Base-by-base conservation (phyloP, 2,888 invertebrate genomes). In the Osedax frankpressi region DNA sequence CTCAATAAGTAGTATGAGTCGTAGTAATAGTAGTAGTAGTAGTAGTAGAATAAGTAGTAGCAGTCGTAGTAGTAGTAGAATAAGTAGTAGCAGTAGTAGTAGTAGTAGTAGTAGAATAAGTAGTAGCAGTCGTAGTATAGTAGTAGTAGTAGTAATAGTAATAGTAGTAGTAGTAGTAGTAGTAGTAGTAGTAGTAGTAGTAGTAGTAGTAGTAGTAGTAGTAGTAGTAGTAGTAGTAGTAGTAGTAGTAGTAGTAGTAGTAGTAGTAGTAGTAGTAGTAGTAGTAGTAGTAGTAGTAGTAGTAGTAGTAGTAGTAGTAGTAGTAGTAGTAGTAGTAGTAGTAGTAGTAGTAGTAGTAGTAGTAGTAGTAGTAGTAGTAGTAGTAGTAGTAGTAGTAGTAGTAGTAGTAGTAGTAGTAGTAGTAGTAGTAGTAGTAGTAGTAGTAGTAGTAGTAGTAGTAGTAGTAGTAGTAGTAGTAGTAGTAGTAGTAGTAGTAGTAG, bases 91-190 rank as follows among this genome's bases (percentile, higher is more conserved):
- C n/a, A n/a, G n/a, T n/a, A n/a, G n/a, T n/a, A n/a, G n/a, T n/a
- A n/a, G n/a, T n/a, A n/a, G n/a, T n/a, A n/a, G n/a, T n/a, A n/a
- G n/a, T n/a, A n/a, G n/a, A n/a, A n/a, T n/a, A n/a, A n/a, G n/a
- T n/a, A n/a, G n/a, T n/a, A n/a, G n/a, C n/a, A n/a, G n/a, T n/a
- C n/a, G n/a, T n/a, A n/a, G n/a, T n/a, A n/a, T n/a, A n/a, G n/a
- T n/a, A n/a, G n/a, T n/a, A n/a, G n/a, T n/a, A n/a, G n/a, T 68
- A 3, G 29, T 19, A 1, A 28, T 6, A 28, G 1, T 68, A 25
- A 28, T 25, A 27, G 68, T 68, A 1, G 68, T 27, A 68, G 68
- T 25, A 14, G 68, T 68, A 65, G 65, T 65, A 65, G 68, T 25
- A 68, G 68, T 3, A 25, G 68, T 25, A 68, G 68, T 14, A 25